Conservation (phyloP, 2,113 vertebrate species). For the Macroglossus sobrinus region DNA sequence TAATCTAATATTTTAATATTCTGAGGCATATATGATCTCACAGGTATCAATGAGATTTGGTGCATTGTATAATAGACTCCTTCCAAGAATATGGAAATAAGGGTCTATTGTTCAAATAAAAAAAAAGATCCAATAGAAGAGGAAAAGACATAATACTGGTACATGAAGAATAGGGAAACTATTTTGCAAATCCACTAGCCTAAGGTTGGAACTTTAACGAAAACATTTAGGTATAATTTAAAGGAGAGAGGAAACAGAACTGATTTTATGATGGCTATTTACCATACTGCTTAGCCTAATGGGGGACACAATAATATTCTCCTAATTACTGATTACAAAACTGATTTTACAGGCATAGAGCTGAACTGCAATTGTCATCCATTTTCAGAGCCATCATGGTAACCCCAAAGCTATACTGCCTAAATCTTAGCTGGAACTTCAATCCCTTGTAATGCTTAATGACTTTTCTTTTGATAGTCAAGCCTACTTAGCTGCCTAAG, state of each 20-base stretch:
- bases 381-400: constrained; percentile 15
- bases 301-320: neutral
- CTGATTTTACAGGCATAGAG: constrained; percentile 12
- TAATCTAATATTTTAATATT: constrained; percentile 46
- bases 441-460: neutral
- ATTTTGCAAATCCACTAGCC: constrained; percentile 18
- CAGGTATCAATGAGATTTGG: neutral
- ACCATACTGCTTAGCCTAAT: neutral
- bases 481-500: neutral
- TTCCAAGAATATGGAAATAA: constrained; percentile 43
- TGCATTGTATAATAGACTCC: neutral
- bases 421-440: neutral
- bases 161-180: neutral
- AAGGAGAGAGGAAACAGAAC: constrained; percentile 1
- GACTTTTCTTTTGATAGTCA: constrained; percentile 33
- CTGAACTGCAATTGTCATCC: constrained; percentile 3
- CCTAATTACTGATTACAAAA: constrained; percentile 18
- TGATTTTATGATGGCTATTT: neutral
- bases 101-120: neutral
- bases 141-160: neutral
- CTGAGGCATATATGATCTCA: neutral
- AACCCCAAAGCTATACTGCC: neutral
- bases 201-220: neutral
- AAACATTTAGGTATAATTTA: constrained; percentile 41
- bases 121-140: constrained; percentile 28